Conservation (phyloP, 2,797 vertebrate genomes). For the Xerus rutilus region DNA sequence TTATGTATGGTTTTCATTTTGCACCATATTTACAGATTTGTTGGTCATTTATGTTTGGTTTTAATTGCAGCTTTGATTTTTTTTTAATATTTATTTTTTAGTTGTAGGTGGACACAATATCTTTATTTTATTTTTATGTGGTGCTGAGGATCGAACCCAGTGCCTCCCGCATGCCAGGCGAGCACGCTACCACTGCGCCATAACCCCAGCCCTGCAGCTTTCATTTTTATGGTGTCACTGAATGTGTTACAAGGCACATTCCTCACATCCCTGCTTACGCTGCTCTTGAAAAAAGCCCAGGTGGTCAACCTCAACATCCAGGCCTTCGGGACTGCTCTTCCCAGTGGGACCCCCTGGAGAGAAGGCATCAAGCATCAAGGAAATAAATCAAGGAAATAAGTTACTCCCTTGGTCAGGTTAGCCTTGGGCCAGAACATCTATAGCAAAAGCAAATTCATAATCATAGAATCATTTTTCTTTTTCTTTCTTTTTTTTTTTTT, state of each 20-base stretch:
- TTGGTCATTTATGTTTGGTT: background rate
- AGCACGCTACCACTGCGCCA: too few relatives aligned
- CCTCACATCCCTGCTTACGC: background rate
- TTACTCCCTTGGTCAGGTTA: background rate
- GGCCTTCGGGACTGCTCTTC: background rate
- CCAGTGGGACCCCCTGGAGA: background rate
- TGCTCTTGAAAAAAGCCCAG: background rate
- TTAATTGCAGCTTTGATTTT: background rate
- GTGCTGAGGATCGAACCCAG: too few relatives aligned
- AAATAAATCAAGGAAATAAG: slow-evolving; percentile 46
- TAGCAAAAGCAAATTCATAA: slow-evolving; percentile 15
- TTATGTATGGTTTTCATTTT: slow-evolving; percentile 7
- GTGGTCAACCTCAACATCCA: background rate
- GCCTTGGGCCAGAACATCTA: background rate
- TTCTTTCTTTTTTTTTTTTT: too few relatives aligned
- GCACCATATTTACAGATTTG: background rate
- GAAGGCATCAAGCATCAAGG: background rate
- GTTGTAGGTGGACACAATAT: too few relatives aligned
- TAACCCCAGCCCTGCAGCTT: too few relatives aligned
- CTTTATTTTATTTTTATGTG: too few relatives aligned
- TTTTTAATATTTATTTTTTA: too few relatives aligned
- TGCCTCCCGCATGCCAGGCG: too few relatives aligned
- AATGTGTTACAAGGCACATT: background rate
- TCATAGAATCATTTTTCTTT: background rate
- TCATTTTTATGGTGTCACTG: background rate